Base-by-base conservation (phyloP, 1,140 invertebrate genomes). In the Drosophila melanica region DNA sequence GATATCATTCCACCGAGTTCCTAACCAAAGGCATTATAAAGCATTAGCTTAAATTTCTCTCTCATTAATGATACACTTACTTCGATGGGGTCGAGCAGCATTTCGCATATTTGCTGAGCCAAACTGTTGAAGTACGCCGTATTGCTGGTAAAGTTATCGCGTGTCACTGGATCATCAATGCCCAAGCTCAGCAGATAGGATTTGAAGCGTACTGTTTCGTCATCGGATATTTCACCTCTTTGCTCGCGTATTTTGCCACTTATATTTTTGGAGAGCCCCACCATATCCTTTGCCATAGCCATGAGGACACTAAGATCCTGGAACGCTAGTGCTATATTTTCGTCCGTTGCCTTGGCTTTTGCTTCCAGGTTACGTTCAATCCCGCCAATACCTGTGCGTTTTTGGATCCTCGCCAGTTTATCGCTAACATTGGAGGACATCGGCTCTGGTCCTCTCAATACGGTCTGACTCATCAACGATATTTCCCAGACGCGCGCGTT, bases 201-300 rank as follows among this genome's bases (percentile, higher is more conserved):
- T 92, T 99, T 99, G 86, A 99, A 99, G 77, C 95, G 95, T 12
- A 99, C 94, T 8, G 98, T 99, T 93, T 99, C 99, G 94, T 99
- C 98, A 92, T 99, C 98, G 10, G 97, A 98, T 72, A 99, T 98
- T 87, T 98, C 97, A 27, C 98, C 98, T 94, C 99, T 97, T 90
- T 96, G 97, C 81, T 98, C 97, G 94, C 97, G 92, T 81, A 99
- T 98, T 94, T 98, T 98, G 62, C 94, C 94, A 41, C 98, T 98
- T 87, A 99, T 99, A 66, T 94, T 96, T 91, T 97, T 98, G 0
- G 98, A 97, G 75, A 99, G 93, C 3, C 93, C 92, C 16, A 99
- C 98, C 98, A 99, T 99, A 73, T 99, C 98, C 93, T 99, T 97
- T 4, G 98, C 98, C 95, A 98, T 98, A 62, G 94, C 95, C 96